These are phyloP conservation scores for Regulus satrapa DNA, from an alignment of 2,113 vertebrate genomes.

Conservation along the genomic window DNA sequence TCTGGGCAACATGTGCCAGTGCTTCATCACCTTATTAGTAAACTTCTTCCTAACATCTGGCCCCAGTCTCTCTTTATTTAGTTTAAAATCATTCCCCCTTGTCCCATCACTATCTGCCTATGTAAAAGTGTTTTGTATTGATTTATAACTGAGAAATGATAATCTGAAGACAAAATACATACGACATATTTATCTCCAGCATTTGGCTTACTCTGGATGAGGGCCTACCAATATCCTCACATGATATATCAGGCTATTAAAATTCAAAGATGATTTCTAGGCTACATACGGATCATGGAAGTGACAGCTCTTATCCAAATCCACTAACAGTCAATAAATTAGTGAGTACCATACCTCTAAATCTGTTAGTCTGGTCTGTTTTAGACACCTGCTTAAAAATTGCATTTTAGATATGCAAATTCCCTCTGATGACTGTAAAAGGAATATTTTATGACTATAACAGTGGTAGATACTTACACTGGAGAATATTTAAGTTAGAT, in stretches of 20 bases:
- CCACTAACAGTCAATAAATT: not conserved
- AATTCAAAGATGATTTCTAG: not conserved
- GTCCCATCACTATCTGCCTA: not conserved
- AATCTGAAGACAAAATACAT: not conserved
- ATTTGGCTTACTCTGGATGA: not conserved
- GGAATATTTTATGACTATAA: not conserved
- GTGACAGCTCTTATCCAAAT: not conserved
- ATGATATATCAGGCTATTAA: not conserved
- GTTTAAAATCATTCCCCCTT: not conserved
- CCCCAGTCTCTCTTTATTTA: not conserved
- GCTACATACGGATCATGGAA: not conserved
- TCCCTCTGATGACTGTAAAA: not conserved
- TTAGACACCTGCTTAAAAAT: not conserved
- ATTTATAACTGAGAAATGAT: not conserved
- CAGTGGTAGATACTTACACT: not conserved
- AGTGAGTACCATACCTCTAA: not conserved
- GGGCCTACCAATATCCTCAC: not conserved
- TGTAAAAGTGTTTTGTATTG: not conserved
- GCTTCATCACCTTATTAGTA: not conserved
- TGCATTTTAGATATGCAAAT: not conserved
- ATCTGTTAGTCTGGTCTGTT: not conserved
- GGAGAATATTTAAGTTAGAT: not conserved
- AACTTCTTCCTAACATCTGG: not conserved
- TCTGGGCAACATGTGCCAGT: not conserved
- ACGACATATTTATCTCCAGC: not conserved